A percentile compares a stretch with the other conserved stretches of the same genome.
These are phyloP conservation scores for Machimus atricapillus DNA, from an alignment of 2,888 invertebrate species.

Conservation along the genomic window DNA sequence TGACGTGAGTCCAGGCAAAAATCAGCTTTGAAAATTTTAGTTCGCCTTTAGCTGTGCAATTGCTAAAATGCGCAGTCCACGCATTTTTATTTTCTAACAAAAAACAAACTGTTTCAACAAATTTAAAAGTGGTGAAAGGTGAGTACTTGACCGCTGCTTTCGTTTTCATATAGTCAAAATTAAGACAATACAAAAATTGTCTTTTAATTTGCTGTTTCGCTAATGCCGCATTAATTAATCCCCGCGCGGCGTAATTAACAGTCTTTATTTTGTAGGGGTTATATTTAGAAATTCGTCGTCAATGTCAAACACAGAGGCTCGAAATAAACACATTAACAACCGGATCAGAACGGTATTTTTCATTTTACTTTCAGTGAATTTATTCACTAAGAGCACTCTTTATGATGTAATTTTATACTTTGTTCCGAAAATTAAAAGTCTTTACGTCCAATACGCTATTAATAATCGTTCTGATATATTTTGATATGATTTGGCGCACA, in stretches of 20 bases:
- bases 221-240: not conserved
- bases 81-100: not conserved
- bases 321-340: not conserved
- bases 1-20: slow-evolving; percentile 32
- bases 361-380: slow-evolving; percentile 12
- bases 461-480: not conserved
- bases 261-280: not conserved
- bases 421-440: not conserved
- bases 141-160: not conserved
- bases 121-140: not conserved
- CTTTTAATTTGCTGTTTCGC: not conserved
- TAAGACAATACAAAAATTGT: not conserved
- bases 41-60: not conserved
- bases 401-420: slow-evolving; percentile 4
- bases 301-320: slow-evolving; percentile 26
- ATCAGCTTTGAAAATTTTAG: not conserved
- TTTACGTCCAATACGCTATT: not conserved
- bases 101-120: not conserved
- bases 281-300: slow-evolving; percentile 23
- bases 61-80: not conserved
- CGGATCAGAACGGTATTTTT: not conserved
- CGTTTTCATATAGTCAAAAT: not conserved
- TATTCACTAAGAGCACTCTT: not conserved
- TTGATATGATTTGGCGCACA: not conserved
- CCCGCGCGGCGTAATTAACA: not conserved